Conservation (phyloP, 2,113 vertebrate genomes). For the Ameiurus melas region DNA sequence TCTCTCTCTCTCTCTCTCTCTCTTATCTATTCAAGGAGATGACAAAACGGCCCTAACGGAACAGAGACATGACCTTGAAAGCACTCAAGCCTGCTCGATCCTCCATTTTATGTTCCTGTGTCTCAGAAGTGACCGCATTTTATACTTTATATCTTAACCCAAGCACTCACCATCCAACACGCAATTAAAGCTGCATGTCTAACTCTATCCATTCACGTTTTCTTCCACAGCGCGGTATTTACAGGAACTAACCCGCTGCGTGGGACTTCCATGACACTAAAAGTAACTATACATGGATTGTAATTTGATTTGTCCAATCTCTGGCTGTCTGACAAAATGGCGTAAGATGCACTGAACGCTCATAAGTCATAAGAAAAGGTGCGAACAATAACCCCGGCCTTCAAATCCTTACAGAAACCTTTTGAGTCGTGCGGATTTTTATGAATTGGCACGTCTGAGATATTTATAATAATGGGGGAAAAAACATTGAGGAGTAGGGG, state of each 20-base stretch:
- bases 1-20: not conserved
- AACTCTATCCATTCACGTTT: not conserved
- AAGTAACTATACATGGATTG: not conserved
- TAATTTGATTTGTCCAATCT: not conserved
- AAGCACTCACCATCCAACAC: not conserved
- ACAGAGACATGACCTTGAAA: conserved; percentile 9
- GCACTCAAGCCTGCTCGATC: not conserved
- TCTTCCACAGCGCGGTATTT: not conserved
- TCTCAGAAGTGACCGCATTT: not conserved
- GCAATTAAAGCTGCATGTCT: not conserved
- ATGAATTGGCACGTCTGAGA: not conserved
- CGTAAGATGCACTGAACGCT: not conserved
- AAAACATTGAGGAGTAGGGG: no score
- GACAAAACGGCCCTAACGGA: no score
- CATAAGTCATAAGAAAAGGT: not conserved
- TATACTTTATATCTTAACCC: not conserved
- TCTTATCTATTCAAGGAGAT: not conserved
- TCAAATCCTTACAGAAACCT: not conserved
- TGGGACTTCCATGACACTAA: not conserved
- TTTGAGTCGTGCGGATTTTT: not conserved
- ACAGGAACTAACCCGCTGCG: not conserved
- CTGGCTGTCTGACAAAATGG: not conserved
- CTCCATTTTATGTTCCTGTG: not conserved
- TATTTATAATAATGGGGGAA: not conserved
- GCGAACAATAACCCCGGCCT: not conserved